Percentiles rank a stretch among this genome's conserved stretches.
Conservation (phyloP, 2,797 vertebrate genomes). For the Rallus crepitans region DNA sequence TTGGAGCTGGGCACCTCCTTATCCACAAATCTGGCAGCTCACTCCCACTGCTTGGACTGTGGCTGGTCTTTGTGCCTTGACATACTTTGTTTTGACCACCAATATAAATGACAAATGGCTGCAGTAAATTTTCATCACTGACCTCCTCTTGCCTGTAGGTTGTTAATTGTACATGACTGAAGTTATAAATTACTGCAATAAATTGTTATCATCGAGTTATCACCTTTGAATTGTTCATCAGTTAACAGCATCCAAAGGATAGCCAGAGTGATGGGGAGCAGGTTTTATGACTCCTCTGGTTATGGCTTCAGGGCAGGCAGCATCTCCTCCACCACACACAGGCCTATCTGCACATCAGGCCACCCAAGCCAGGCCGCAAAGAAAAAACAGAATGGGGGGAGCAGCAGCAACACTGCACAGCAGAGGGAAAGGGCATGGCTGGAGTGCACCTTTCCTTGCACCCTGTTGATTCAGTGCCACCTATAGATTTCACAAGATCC, state of each 20-base stretch:
- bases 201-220: neutral
- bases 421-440: neutral
- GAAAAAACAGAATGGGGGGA: neutral
- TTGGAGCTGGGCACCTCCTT: neutral
- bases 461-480: accelerated
- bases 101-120: neutral
- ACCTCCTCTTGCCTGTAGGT: neutral
- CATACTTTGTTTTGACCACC: neutral
- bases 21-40: neutral
- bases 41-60: neutral
- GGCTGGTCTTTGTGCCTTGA: neutral
- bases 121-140: conserved; percentile 11
- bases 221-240: neutral
- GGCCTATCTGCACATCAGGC: neutral
- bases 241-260: neutral
- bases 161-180: neutral
- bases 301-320: neutral
- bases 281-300: neutral
- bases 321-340: neutral
- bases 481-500: neutral
- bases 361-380: neutral
- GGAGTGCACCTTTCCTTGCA: neutral
- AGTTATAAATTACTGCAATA: conserved; percentile 9
- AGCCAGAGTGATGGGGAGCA: neutral
- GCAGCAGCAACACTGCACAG: neutral